Evolutionary conservation across 2,113 vertebrate genomes (phyloP).

Genomic region (Leucosticte australis): DNA sequence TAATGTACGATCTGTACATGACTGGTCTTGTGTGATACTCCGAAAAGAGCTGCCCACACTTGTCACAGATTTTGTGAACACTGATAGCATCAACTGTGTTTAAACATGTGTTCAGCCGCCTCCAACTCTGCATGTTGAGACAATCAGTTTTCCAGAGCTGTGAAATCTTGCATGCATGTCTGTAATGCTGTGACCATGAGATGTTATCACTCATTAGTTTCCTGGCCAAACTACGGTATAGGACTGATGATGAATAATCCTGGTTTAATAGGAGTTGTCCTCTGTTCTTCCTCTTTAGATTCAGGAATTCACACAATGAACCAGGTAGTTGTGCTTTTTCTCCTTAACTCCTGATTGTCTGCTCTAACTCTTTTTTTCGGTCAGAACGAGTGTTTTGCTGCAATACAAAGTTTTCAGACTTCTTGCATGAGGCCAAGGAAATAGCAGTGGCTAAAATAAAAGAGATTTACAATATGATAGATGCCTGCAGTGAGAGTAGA

Average conservation of each 20-base stretch:
- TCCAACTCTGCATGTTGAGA: conserved; percentile 46
- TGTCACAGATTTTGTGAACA: not conserved
- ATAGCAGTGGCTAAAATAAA: not conserved
- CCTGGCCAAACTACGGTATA: not conserved
- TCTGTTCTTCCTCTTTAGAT: not conserved
- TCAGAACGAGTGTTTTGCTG: not conserved
- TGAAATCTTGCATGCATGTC: not conserved
- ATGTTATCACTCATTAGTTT: not conserved
- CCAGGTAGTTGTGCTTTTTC: not conserved
- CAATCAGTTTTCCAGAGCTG: not conserved
- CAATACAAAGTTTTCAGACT: not conserved
- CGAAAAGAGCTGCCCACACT: conserved; percentile 44
- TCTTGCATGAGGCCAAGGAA: not conserved
- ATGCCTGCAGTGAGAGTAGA: not conserved
- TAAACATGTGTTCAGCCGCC: conserved; percentile 13
- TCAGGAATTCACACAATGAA: not conserved
- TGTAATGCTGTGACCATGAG: conserved; percentile 4
- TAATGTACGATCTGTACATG: not conserved
- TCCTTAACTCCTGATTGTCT: not conserved
- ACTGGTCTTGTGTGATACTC: conserved; percentile 4
- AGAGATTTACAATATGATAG: not conserved
- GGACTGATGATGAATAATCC: not conserved
- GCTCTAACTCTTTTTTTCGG: not conserved
- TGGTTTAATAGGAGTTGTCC: not conserved
- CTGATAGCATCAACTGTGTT: conserved; percentile 52